Base-by-base conservation (phyloP, 2,888 invertebrate species). In the Torymus aiolomorphi region DNA sequence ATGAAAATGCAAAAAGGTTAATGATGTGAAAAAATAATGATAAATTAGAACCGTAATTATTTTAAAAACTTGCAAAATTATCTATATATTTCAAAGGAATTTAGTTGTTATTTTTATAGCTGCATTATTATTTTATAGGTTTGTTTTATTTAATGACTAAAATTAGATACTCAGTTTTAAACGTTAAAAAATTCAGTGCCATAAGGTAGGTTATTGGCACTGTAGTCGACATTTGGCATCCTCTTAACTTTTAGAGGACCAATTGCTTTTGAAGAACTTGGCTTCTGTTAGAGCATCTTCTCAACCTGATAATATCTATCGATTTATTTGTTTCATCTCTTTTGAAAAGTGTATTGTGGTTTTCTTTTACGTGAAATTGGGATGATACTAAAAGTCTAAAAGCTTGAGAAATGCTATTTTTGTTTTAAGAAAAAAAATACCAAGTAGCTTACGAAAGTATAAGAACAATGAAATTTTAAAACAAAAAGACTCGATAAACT, bases 181-280 rank as follows among this genome's bases (percentile, higher is more conserved):
- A 57, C 11, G 2, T 54, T 31, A 16, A 62, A 65, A 78, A 54
- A 61, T 31, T 61, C 42, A 62, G 18, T 67, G 13, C 16, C 18
- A 20, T 51, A 54, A 52, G 51, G 20, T 66, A 71, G 72, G 73
- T 77, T 80, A 80, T 77, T 80, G 77, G 74, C 74, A 74, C 49
- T 54, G 72, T 18, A 70, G 18, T 67, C 20, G 67, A 24, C 63
- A 61, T 77, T 80, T 74, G 80, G 77, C 74, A 77, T 77, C 77
- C 74, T 74, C 77, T 77, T 77, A 77, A 80, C 70, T 77, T 16
- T 59, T 24, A 49, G 74, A 79, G 78, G 66, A 74, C 56, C 78
- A 74, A 79, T 79, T 80, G 61, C 66, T 54, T 76, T 72, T 76
- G 66, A 74, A 80, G 74, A 42, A 77, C 80, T 77, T 80, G 80